Conservation (phyloP, 2,113 vertebrate genomes). For the Martes martes region DNA sequence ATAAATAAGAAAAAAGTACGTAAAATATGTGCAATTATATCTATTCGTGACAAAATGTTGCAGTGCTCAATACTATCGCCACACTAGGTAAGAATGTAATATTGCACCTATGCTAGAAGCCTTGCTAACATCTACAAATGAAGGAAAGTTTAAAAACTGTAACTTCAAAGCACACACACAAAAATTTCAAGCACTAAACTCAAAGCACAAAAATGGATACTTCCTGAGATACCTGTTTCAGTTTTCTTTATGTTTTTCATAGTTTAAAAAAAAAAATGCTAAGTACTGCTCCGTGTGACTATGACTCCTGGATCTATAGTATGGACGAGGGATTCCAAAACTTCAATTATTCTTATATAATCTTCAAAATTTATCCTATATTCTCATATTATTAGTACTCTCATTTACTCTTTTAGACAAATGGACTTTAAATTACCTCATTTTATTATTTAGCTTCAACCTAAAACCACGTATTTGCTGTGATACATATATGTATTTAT, state of each 20-base stretch:
- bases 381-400: background rate
- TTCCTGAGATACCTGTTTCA: background rate
- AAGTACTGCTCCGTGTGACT: background rate
- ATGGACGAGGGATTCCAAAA: background rate
- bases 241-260: background rate
- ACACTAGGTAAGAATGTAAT: background rate
- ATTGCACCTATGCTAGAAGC: background rate
- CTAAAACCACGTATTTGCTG: background rate
- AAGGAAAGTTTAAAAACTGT: background rate
- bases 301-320: background rate
- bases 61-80: background rate
- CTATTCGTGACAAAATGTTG: background rate
- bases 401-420: background rate
- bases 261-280: background rate
- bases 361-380: background rate
- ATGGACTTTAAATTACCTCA: background rate
- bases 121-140: background rate
- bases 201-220: background rate
- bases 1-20: background rate
- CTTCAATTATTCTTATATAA: background rate
- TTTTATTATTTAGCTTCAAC: background rate
- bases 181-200: background rate
- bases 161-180: background rate
- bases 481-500: background rate
- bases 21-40: background rate